These are phyloP conservation scores for Morphnarchus princeps DNA, from an alignment of 2,113 vertebrate genomes.

Conservation along the genomic window DNA sequence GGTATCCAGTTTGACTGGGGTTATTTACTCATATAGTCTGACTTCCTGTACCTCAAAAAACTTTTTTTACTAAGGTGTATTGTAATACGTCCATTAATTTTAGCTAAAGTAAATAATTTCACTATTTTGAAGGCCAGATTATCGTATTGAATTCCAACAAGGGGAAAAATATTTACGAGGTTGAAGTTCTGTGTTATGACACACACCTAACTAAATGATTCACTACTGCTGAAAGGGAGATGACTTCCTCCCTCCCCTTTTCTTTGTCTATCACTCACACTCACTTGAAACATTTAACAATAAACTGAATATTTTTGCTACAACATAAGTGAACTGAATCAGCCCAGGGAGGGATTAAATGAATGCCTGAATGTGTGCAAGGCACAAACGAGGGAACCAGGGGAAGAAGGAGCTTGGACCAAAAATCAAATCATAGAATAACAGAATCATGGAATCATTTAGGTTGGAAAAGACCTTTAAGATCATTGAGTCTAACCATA, in stretches of 20 bases:
- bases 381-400: neutral
- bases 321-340: neutral
- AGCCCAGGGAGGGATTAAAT: neutral
- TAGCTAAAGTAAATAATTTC: neutral
- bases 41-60: neutral
- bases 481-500: fast-evolving
- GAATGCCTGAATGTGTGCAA: neutral
- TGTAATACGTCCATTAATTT: neutral
- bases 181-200: neutral
- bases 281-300: neutral
- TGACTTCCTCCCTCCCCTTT: neutral
- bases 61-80: neutral
- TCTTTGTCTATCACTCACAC: neutral
- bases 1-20: neutral
- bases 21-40: neutral
- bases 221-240: neutral
- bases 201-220: neutral
- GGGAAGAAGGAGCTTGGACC: neutral
- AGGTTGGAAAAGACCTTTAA: neutral
- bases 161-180: neutral
- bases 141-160: neutral
- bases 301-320: neutral
- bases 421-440: neutral
- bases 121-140: neutral
- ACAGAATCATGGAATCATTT: neutral